A percentile compares a stretch with the other conserved stretches of the same genome.
Conservation (phyloP, 1,140 invertebrate species). For the Heliconius nattereri region DNA sequence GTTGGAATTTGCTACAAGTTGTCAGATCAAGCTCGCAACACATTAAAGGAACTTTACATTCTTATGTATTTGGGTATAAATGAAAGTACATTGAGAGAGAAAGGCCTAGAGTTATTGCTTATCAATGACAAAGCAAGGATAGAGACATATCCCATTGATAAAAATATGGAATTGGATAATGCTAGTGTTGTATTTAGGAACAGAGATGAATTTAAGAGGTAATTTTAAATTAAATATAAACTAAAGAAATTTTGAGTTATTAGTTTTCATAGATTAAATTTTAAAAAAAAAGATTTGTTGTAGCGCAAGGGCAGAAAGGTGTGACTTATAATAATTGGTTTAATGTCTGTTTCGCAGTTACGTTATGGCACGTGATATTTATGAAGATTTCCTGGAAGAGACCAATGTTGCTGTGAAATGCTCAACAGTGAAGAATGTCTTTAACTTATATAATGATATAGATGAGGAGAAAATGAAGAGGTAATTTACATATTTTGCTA, state of each 20-base stretch:
- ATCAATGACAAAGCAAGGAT: slow-evolving; percentile 58
- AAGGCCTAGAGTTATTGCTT: slow-evolving; percentile 58
- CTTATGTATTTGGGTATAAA: slow-evolving; percentile 69
- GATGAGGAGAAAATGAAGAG: slow-evolving; percentile 48
- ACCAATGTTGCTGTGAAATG: slow-evolving; percentile 44
- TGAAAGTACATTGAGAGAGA: slow-evolving; percentile 57
- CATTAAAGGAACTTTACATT: slow-evolving; percentile 57
- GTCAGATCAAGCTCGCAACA: slow-evolving; percentile 45
- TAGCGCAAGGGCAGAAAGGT: too few relatives aligned
- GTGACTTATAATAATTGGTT: neutral
- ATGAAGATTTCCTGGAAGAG: slow-evolving; percentile 52
- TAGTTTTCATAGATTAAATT: too few relatives aligned
- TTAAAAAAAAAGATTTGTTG: too few relatives aligned
- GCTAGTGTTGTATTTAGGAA: slow-evolving; percentile 63
- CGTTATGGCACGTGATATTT: slow-evolving; percentile 47
- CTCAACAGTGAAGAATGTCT: slow-evolving; percentile 47
- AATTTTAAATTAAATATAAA: neutral
- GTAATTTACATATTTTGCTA: slow-evolving; percentile 42
- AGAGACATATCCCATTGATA: slow-evolving; percentile 60
- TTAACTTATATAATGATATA: slow-evolving; percentile 50
- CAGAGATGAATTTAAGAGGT: slow-evolving; percentile 61
- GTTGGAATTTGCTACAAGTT: slow-evolving; percentile 60
- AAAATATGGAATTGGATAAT: slow-evolving; percentile 55
- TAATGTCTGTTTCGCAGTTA: slow-evolving; percentile 39
- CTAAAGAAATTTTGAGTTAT: neutral